Base-by-base conservation (phyloP, 92 coral and sea anemone genomes). In the Epizoanthus rinbou region DNA sequence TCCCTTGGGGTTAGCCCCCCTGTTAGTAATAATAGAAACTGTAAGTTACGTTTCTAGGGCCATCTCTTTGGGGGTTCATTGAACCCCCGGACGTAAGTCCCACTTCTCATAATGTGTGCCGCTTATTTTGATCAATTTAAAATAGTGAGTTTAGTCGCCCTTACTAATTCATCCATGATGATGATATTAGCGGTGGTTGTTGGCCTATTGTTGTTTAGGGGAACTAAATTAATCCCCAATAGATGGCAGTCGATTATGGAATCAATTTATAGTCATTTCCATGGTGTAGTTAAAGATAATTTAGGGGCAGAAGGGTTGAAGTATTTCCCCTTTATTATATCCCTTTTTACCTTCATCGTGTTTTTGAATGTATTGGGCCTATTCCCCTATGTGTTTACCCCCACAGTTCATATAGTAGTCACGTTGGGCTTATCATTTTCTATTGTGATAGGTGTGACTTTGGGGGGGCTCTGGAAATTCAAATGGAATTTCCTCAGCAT, bases 81-180 rank as follows among this genome's bases (percentile, higher is more conserved):
- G n/a, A n/a, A n/a, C n/a, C n/a, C n/a, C n/a, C n/a, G n/a, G n/a
- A n/a, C n/a, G n/a, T n/a, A n/a, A n/a, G n/a, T n/a, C n/a, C n/a
- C n/a, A n/a, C n/a, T n/a, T n/a, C n/a, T n/a, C n/a, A n/a, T n/a
- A 85, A 89, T 91, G 94, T 71, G 83, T 58, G 91, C 88, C 53
- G 89, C 91, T 87, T 91, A 87, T 88, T 91, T 91, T 79, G 94
- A 91, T 85, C 94, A 91, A 81, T 91, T 91, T 91, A 91, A 91
- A 80, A 74, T 90, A 84, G 94, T 90, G 89, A 76, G 84, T 74
- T 67, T 87, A 81, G 78, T 91, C 78, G 91, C 85, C 79, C 58
- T 91, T 76, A 91, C 94, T 76, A 91, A 91, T 79, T 91, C 94
- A 75, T 85, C 94, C 56, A 88, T 91, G 82, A 91, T 91, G 94